Percentiles rank a stretch among this genome's conserved stretches.
These are phyloP conservation scores for Lacanobia oleracea DNA, from an alignment of 2,888 invertebrate species.

Conservation along the genomic window DNA sequence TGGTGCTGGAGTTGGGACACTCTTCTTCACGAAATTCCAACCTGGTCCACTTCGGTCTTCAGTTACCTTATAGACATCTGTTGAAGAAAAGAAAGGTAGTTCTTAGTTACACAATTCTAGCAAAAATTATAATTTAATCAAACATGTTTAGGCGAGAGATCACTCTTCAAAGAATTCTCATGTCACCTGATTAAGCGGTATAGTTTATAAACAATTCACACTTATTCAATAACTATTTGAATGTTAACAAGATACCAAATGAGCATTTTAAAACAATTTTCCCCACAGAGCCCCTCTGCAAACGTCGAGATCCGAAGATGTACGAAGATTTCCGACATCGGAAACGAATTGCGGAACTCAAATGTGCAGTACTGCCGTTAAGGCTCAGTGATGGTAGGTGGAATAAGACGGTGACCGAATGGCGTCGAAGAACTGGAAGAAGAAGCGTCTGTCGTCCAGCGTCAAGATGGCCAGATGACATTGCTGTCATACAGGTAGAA, in stretches of 20 bases:
- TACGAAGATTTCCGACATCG: too few relatives aligned
- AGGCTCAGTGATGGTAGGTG: too few relatives aligned
- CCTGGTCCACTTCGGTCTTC: not conserved
- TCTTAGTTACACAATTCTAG: not conserved
- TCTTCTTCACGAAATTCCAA: slow-evolving; percentile 5
- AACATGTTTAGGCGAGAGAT: not conserved
- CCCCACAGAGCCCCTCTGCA: too few relatives aligned
- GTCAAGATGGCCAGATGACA: too few relatives aligned
- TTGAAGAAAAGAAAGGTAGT: not conserved
- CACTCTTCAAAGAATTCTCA: not conserved
- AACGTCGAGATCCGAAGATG: too few relatives aligned
- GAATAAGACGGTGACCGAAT: too few relatives aligned
- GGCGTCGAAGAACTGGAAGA: too few relatives aligned
- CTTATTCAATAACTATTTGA: slow-evolving; percentile 16
- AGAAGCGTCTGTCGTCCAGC: too few relatives aligned
- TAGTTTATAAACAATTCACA: slow-evolving; percentile 17
- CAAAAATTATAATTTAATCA: not conserved
- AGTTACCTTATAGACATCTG: slow-evolving; percentile 32
- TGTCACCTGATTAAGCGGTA: not conserved
- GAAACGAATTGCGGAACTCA: too few relatives aligned
- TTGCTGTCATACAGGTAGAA: too few relatives aligned
- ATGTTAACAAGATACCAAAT: not conserved
- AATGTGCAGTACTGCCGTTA: too few relatives aligned
- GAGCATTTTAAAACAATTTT: not conserved
- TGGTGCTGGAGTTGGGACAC: slow-evolving; percentile 39